phyloP scores from a whole-genome alignment of 1,140 invertebrate species.

The Lamellibrachia luymesi region DNA sequence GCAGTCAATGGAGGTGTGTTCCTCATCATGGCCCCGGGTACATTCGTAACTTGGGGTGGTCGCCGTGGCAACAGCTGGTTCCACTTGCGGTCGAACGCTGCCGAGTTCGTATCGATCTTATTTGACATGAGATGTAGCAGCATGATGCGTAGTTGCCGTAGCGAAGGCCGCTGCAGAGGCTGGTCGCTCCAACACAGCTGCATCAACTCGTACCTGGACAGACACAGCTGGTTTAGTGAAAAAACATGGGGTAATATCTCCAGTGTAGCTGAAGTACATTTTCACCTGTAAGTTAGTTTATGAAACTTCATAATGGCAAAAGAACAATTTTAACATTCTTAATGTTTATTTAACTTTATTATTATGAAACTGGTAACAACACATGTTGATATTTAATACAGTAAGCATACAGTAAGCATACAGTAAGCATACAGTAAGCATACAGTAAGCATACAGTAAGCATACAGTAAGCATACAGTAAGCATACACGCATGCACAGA shows the following conservation, averaged over 20 bases:
- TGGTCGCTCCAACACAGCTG: constrained; percentile 65
- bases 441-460: too few species aligned
- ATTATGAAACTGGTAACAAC: too few species aligned
- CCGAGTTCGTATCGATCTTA: constrained; percentile 28
- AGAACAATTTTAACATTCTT: too few species aligned
- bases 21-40: neutral
- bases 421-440: too few species aligned
- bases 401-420: too few species aligned
- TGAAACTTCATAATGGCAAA: too few species aligned
- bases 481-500: too few species aligned
- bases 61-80: constrained; percentile 30
- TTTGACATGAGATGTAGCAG: constrained; percentile 57
- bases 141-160: constrained; percentile 58
- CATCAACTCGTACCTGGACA: constrained; percentile 67
- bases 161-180: constrained; percentile 53
- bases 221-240: constrained; percentile 17
- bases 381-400: too few species aligned
- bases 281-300: too few species aligned
- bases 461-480: too few species aligned
- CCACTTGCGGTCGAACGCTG: constrained; percentile 40
- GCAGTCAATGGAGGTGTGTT: neutral
- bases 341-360: too few species aligned
- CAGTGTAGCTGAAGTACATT: neutral
- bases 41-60: constrained; percentile 10
- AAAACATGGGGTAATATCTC: neutral